Base-by-base conservation (phyloP, 2,797 vertebrate genomes). In the Tamandua tetradactyla region DNA sequence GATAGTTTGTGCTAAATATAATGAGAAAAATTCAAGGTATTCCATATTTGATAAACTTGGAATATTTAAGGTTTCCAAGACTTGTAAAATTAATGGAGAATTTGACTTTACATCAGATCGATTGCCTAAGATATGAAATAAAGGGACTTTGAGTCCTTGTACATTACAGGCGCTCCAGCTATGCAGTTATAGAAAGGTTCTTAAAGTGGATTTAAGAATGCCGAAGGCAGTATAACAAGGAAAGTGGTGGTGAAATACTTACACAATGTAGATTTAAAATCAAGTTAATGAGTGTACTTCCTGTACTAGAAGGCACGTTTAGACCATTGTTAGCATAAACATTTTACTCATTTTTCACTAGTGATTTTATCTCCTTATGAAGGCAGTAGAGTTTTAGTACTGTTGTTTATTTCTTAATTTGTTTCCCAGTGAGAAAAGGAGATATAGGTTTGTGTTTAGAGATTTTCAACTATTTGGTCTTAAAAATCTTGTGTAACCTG, bases 21-120 rank as follows among this genome's bases (percentile, higher is more conserved):
- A 90, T 62, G 30, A 23, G 17, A 55, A 55, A 55, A 69, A 57
- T 22, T 49, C 18, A 74, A 61, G 13, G 12, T 78, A 84, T 75
- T 89, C 17, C 10, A 9, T 74, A 71, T 93, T 94, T 90, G 35
- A 7, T 80, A 89, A 94, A 89, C 18, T 88, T 85, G 52, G 49
- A 90, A 85, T 96, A 74, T 44, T 59, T 27, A 64, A 72, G 40
- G 18, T 93, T 94, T 83, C 17, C 14, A 59, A 84, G 52, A 61
- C 84, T 89, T 96, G 27, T 95, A 95, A 92, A 91, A 86, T 87
- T 95, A 93, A 94, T 81, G 85, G 85, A 93, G n/a, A 90, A 83
- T 91, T 87, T 94, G 40, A 93, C 66, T 94, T 90, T 87, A 74
- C 95, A 72, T 22, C 7, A 91, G 20, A 59, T 62, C 15, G n/a